Evolutionary conservation across 2,797 vertebrate species (phyloP), one percentile per base, ranked within the genome.

Genomic region (Crocodylus rhombifer): DNA sequence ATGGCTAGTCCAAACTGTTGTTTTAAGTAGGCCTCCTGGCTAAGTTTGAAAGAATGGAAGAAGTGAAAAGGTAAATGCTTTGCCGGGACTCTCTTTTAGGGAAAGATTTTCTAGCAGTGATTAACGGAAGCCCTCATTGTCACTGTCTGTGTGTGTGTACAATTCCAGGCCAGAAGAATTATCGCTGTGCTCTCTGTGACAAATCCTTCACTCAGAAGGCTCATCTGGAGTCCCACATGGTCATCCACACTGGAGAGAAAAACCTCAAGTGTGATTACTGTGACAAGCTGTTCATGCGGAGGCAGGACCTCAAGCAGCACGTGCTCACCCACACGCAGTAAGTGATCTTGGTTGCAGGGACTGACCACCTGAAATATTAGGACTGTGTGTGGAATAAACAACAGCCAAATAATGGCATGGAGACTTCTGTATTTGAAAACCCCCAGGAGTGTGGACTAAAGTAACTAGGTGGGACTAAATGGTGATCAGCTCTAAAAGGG

Each of bases 231-330:
- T 99, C 99, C 0, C 99, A 99, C 90, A 99, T 99, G 99, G 98
- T 99, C 93, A 99, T 99, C 93, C 99, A 99, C 97, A 99, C 99
- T 0, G 99, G 99, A 1, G 99, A 99, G 93, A 99, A 99, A 98
- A 99, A 99, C 86, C 98, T 99, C 33, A 99, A 99, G 96, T 99
- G 99, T 89, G 99, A 99, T 96, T 99, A 99, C 94, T 99, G 99
- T 14, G 99, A 99, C 75, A 98, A 98, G 88, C 97, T 99, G 1
- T 99, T 99, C 96, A 99, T 99, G 98, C 98, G 99, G 91, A 98
- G 99, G 86, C 99, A 99, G 84, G 99, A 99, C 97, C 99, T 99
- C 89, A 99, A 98, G 90, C 99, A 99, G 95, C 99, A 99, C 18
- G 98, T 99, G 91, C 98, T 99, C 90, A 99, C 98, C 80, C 99